These are phyloP conservation scores for Pemphredon lugubris DNA, from an alignment of 2,888 invertebrate species.

Conservation along the genomic window DNA sequence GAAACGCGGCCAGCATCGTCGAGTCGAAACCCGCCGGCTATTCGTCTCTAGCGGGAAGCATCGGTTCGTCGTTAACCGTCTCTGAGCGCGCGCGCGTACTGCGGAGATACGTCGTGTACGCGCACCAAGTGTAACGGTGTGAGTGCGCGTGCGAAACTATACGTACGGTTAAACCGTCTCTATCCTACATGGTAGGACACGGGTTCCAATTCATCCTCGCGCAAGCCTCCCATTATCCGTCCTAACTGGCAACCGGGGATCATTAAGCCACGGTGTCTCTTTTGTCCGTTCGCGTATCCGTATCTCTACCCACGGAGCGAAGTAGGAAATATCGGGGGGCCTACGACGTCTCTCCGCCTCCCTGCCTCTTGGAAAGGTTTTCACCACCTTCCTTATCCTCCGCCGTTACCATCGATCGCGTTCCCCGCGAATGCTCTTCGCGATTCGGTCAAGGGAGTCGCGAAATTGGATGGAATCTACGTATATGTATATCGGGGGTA, in stretches of 20 bases:
- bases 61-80: constrained; percentile 14
- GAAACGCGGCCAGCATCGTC: constrained; percentile 9
- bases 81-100: constrained; percentile 17
- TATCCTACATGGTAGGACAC: constrained; percentile 58
- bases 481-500: too few species aligned
- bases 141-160: constrained; percentile 37
- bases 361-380: background rate
- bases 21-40: constrained; percentile 20
- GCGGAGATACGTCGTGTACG: constrained; percentile 13
- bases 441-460: too few species aligned
- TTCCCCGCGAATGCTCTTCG: too few species aligned
- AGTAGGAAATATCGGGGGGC: constrained; percentile 23
- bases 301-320: constrained; percentile 28
- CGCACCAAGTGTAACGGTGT: background rate
- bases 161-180: constrained; percentile 35
- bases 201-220: constrained; percentile 65
- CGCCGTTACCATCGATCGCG: constrained; percentile 10
- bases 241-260: constrained; percentile 64
- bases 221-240: constrained; percentile 62
- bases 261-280: constrained; percentile 62
- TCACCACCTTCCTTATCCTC: background rate
- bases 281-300: constrained; percentile 54
- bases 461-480: too few species aligned
- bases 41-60: constrained; percentile 25
- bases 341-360: constrained; percentile 40